Percentiles rank a stretch among this genome's conserved stretches.
Evolutionary conservation across 2,797 vertebrate species (phyloP).

Genomic region (Rhinogobio ventralis): DNA sequence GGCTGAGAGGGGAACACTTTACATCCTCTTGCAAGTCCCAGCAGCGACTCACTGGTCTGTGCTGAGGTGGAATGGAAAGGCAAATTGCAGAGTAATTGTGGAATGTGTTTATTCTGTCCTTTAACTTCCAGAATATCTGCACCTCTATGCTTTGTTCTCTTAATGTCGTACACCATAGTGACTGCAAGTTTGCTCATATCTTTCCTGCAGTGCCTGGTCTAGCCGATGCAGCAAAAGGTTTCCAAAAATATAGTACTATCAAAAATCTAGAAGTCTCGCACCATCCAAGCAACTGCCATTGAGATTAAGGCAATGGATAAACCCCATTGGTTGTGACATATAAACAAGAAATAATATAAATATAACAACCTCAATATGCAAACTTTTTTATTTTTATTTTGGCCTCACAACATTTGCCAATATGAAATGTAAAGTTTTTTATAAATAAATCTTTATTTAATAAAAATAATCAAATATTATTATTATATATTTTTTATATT

Average conservation of each 20-base stretch:
- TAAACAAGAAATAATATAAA: not conserved
- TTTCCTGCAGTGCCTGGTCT: not conserved
- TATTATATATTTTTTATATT: not conserved
- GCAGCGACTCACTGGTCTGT: conserved; percentile 28
- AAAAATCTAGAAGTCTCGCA: not conserved
- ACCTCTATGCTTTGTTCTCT: not conserved
- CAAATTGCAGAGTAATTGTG: conserved; percentile 15
- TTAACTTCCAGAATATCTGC: conserved; percentile 20
- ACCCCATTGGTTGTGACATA: not conserved
- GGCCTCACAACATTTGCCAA: not conserved
- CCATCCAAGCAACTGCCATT: not conserved
- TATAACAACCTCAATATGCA: not conserved
- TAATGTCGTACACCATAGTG: not conserved
- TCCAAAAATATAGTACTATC: not conserved
- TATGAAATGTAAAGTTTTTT: not conserved
- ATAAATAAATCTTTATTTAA: not conserved
- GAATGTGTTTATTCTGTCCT: conserved; percentile 23
- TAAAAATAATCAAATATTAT: not conserved
- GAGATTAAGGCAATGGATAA: not conserved
- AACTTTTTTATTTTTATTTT: not conserved
- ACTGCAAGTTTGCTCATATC: not conserved
- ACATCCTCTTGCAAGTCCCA: conserved; percentile 43
- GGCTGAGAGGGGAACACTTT: conserved; percentile 36
- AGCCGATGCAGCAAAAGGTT: not conserved
- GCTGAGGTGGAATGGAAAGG: conserved; percentile 24